Evolutionary conservation across 2,888 invertebrate species (phyloP).

Genomic region (Pristionchus japonicus): DNA sequence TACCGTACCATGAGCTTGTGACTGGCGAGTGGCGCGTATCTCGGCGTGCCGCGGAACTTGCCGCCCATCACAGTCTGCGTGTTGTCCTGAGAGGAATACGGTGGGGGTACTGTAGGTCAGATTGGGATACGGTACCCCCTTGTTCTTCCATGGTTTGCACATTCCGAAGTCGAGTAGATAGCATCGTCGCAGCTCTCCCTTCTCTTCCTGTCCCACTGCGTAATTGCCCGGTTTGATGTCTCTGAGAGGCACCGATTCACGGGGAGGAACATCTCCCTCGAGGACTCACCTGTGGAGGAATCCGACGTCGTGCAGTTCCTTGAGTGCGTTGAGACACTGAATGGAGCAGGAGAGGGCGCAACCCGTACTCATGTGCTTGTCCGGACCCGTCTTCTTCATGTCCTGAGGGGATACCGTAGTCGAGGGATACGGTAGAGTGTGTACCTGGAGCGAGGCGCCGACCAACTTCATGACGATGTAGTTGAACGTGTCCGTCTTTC

Average conservation of each 20-base stretch:
- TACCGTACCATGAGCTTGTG: constrained; percentile 20
- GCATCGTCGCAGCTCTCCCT: constrained; percentile 25
- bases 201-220: constrained; percentile 38
- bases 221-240: constrained; percentile 46
- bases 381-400: constrained; percentile 43
- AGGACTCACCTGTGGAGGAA: constrained; percentile 11
- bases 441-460: constrained; percentile 33
- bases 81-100: neutral
- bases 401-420: constrained; percentile 4
- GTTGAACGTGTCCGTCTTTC: constrained; percentile 30
- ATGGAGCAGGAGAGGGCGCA: constrained; percentile 18
- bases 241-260: neutral
- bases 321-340: constrained; percentile 28
- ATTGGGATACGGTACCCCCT: neutral
- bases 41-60: constrained; percentile 43
- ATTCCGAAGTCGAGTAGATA: constrained; percentile 45
- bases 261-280: neutral
- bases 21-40: constrained; percentile 44
- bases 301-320: constrained; percentile 37
- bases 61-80: constrained; percentile 19
- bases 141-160: constrained; percentile 32
- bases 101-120: neutral
- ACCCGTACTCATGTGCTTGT: constrained; percentile 42
- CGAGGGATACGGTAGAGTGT: neutral
- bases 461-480: constrained; percentile 42